Evolutionary conservation across 2,113 vertebrate genomes (phyloP).

Genomic region (Noturus placidus): DNA sequence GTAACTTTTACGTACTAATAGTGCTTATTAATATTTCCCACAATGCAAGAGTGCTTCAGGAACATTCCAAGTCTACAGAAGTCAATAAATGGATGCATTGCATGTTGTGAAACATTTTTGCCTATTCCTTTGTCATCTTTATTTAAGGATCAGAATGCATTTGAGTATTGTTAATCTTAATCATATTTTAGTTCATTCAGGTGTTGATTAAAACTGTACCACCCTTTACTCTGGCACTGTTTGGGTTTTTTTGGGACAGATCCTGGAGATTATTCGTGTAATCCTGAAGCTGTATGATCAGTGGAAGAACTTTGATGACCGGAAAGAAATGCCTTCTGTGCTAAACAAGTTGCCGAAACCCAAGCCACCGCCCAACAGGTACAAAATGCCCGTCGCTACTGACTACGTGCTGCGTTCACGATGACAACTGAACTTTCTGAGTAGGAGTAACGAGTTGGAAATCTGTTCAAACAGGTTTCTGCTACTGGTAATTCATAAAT

Average conservation of each 20-base stretch:
- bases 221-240: neutral
- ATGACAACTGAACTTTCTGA: neutral
- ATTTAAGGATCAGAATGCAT: neutral
- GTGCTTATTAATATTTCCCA: neutral
- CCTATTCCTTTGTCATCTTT: neutral
- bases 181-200: neutral
- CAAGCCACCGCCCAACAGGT: conserved; percentile 99
- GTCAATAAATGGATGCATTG: neutral
- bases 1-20: neutral
- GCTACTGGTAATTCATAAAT: too few relatives aligned
- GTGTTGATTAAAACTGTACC: neutral
- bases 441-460: too few relatives aligned
- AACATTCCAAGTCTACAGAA: neutral
- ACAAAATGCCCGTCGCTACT: neutral
- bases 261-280: conserved; percentile 98
- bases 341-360: conserved; percentile 99
- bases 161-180: neutral
- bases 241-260: conserved; percentile 66
- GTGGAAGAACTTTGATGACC: conserved; percentile 99
- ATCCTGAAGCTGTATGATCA: conserved; percentile 98
- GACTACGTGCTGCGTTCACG: neutral
- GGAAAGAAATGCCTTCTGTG: conserved; percentile 95
- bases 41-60: neutral
- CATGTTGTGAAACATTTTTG: neutral
- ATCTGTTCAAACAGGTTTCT: too few relatives aligned